A percentile compares a stretch with the other conserved stretches of the same genome.
Conservation (phyloP, 1,140 invertebrate genomes). For the Drosophila arizonae region DNA sequence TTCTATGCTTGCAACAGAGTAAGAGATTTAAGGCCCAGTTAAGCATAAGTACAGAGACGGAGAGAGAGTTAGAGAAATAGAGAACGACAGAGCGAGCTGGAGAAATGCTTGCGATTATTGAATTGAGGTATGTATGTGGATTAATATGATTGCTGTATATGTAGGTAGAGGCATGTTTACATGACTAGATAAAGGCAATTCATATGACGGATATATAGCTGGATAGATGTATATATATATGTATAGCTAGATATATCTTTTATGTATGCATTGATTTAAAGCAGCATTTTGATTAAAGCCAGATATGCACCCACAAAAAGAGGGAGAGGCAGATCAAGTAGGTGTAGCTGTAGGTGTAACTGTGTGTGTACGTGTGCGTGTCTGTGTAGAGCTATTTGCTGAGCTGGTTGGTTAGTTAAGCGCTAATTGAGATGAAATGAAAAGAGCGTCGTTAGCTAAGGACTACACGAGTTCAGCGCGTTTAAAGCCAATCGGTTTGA, state of each 20-base stretch:
- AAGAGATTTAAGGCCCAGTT: too few species aligned
- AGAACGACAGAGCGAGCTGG: background rate
- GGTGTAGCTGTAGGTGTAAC: background rate
- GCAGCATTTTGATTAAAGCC: slow-evolving; percentile 1
- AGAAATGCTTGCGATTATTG: background rate
- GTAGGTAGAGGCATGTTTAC: background rate
- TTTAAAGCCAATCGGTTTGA: slow-evolving; percentile 67
- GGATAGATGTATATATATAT: background rate
- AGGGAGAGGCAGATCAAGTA: background rate
- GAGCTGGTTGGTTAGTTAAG: slow-evolving; percentile 30
- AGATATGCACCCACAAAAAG: background rate
- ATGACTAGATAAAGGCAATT: slow-evolving; percentile 5
- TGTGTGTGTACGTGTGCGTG: background rate
- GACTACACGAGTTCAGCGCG: slow-evolving; percentile 35
- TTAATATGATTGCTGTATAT: too few species aligned
- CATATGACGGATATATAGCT: background rate
- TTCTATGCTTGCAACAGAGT: too few species aligned
- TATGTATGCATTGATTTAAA: slow-evolving; percentile 2
- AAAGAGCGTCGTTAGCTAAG: slow-evolving; percentile 37
- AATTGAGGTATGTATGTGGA: background rate
- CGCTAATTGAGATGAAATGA: slow-evolving; percentile 40
- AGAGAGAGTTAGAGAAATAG: too few species aligned
- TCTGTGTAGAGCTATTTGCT: slow-evolving; percentile 1
- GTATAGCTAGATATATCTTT: background rate
- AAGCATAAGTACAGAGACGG: too few species aligned